Percentiles rank a stretch among this genome's conserved stretches.
Evolutionary conservation across 1,140 invertebrate genomes (phyloP).

Genomic region (Yoshiicerus persimilis): DNA sequence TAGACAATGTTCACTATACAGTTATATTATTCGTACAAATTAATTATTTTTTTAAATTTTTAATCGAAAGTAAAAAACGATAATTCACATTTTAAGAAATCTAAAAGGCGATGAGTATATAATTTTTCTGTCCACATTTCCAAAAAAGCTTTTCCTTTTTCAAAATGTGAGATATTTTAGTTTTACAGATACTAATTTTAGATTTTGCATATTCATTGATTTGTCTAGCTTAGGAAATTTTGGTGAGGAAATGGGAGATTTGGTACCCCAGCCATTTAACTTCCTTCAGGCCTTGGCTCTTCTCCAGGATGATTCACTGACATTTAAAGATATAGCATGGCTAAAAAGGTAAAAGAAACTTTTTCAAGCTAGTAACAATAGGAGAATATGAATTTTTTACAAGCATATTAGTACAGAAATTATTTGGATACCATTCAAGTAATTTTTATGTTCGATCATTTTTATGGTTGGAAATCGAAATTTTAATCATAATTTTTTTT

Average conservation of each 20-base stretch:
- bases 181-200: not conserved
- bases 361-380: too few relatives aligned
- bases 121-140: not conserved
- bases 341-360: conserved; percentile 67
- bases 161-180: not conserved
- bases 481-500: too few relatives aligned
- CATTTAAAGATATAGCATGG: conserved; percentile 84
- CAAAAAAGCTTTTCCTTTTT: not conserved
- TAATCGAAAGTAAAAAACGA: too few relatives aligned
- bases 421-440: not conserved
- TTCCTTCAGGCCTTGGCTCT: conserved; percentile 54
- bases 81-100: too few relatives aligned
- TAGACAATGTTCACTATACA: too few relatives aligned
- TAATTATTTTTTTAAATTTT: not conserved
- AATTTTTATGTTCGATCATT: not conserved
- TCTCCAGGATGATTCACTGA: conserved; percentile 75
- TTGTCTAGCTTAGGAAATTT: not conserved
- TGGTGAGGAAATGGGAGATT: conserved; percentile 58
- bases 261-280: too few relatives aligned
- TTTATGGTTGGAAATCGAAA: too few relatives aligned
- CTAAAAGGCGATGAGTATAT: not conserved
- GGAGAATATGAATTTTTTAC: not conserved
- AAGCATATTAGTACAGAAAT: not conserved
- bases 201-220: not conserved
- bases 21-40: too few relatives aligned